phyloP scores from a whole-genome alignment of 2,113 vertebrate genomes.

The Pelecanoides urinatrix region DNA sequence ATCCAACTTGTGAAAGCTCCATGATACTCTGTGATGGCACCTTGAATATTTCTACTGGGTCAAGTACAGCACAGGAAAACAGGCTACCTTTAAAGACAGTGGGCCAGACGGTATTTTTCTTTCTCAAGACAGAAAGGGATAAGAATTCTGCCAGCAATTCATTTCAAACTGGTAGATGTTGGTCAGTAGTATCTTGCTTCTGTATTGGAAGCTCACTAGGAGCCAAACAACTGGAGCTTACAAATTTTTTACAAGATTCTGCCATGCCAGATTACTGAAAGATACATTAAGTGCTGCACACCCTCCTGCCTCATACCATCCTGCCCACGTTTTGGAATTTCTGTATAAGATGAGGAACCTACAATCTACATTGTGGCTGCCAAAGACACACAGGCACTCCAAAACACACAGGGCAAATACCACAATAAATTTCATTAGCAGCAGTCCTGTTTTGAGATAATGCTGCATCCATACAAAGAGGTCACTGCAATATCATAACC shows the following conservation, averaged over 20 bases:
- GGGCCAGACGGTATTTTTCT: accelerated
- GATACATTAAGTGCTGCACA: no score
- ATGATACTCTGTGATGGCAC: not conserved
- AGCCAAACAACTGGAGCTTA: not conserved
- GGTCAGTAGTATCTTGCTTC: not conserved
- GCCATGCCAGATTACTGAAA: accelerated
- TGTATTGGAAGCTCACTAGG: not conserved
- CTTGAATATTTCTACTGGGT: not conserved
- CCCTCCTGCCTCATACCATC: not conserved
- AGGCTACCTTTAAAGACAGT: not conserved
- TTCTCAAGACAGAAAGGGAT: not conserved
- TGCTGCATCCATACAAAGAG: not conserved
- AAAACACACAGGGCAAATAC: not conserved
- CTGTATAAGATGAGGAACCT: not conserved
- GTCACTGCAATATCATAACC: not conserved
- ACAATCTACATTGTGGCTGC: not conserved
- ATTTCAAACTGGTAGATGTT: not conserved
- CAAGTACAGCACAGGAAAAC: not conserved
- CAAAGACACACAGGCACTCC: not conserved
- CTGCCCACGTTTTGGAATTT: not conserved
- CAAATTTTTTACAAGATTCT: not conserved
- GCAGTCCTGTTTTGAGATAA: not conserved
- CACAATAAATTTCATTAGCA: not conserved
- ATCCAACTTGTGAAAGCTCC: not conserved
- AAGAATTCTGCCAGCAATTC: not conserved